These are phyloP conservation scores for Lordiphosa andalusiaca DNA, from an alignment of 2,888 invertebrate genomes.

Conservation along the genomic window DNA sequence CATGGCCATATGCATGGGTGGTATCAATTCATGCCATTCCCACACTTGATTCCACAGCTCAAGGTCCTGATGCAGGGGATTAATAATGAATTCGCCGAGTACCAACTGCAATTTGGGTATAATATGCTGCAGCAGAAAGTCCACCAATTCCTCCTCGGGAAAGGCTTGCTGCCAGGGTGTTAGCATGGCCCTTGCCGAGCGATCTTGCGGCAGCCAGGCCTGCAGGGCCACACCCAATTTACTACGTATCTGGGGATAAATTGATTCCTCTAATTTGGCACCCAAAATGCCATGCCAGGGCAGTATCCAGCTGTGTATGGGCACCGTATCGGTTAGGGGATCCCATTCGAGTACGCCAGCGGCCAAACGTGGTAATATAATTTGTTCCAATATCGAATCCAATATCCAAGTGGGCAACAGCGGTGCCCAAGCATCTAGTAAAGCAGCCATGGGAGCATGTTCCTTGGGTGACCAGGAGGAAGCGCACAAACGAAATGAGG, in stretches of 20 bases:
- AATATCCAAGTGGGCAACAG: constrained; percentile 91
- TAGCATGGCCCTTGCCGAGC: constrained; percentile 94
- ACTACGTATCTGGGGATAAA: constrained; percentile 94
- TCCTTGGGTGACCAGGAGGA: constrained; percentile 90
- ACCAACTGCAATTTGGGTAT: constrained; percentile 92
- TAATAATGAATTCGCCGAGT: constrained; percentile 85
- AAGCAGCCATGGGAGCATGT: constrained; percentile 88
- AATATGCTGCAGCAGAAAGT: constrained; percentile 91
- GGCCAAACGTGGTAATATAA: constrained; percentile 88
- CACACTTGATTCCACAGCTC: constrained; percentile 97
- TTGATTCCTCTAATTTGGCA: constrained; percentile 81
- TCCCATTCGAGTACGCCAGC: constrained; percentile 94
- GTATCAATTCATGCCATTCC: constrained; percentile 94
- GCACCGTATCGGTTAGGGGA: constrained; percentile 95
- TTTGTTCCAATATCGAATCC: constrained; percentile 89
- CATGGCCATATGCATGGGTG: constrained; percentile 87
- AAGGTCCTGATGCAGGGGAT: constrained; percentile 87
- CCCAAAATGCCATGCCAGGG: constrained; percentile 96
- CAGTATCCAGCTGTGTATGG: constrained; percentile 97
- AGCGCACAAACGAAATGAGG: constrained; percentile 85
- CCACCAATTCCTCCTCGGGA: constrained; percentile 87
- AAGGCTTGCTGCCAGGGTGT: constrained; percentile 93
- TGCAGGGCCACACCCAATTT: constrained; percentile 93
- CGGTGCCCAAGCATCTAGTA: constrained; percentile 90
- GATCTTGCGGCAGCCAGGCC: constrained; percentile 98